Conservation (phyloP, 2,797 vertebrate genomes). For the Coracias cyanogaster region DNA sequence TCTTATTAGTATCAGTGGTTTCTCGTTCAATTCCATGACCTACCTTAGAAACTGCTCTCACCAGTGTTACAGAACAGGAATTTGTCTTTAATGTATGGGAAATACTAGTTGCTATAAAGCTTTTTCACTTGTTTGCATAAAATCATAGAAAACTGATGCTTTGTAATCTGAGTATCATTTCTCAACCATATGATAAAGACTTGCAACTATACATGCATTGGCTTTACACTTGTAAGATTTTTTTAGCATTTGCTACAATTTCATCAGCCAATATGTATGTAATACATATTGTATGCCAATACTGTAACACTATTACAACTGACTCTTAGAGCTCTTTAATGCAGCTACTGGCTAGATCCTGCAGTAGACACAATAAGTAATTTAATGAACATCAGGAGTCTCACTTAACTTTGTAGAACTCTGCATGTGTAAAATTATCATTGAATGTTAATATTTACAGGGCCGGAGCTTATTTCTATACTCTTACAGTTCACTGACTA, state of each 20-base stretch:
- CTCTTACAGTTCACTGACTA: not conserved
- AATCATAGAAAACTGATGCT: not conserved
- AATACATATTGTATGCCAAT: not conserved
- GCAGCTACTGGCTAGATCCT: not conserved
- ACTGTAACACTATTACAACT: not conserved
- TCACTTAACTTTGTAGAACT: not conserved
- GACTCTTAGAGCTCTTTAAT: not conserved
- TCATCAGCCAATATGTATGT: not conserved
- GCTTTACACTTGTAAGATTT: not conserved
- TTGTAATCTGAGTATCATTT: not conserved
- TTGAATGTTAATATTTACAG: slow-evolving; percentile 17
- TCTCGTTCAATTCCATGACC: not conserved
- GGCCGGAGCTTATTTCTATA: not conserved
- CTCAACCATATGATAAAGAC: not conserved
- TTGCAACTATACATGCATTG: not conserved
- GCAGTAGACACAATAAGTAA: not conserved
- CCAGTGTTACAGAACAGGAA: not conserved
- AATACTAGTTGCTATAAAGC: not conserved
- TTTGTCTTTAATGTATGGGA: not conserved
- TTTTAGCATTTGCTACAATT: not conserved
- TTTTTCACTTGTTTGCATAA: not conserved
- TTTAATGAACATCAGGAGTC: not conserved
- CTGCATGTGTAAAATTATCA: not conserved
- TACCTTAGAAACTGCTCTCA: not conserved
- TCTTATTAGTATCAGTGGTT: not conserved